phyloP scores from a whole-genome alignment of 2,888 invertebrate species.

The Leptinotarsa tumamoca region DNA sequence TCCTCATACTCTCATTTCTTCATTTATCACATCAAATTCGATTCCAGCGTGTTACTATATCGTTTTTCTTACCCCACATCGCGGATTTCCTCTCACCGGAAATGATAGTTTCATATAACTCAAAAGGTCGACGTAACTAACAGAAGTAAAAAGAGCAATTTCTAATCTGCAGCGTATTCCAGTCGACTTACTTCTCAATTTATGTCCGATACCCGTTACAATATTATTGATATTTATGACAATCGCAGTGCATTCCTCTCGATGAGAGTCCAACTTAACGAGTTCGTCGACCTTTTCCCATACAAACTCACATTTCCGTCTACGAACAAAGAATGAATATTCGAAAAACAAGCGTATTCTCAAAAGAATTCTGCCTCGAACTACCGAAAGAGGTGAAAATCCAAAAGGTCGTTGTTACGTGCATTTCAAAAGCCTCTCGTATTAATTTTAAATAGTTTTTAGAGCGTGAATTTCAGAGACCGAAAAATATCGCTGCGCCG shows the following conservation, averaged over 20 bases:
- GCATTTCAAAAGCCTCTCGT: conserved; percentile 33
- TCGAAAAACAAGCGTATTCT: conserved; percentile 9
- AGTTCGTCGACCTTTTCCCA: conserved; percentile 8
- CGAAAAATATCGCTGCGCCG: conserved; percentile 39
- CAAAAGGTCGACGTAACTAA: background rate
- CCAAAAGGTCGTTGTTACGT: conserved; percentile 33
- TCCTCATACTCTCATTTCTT: too few species aligned
- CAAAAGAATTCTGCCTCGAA: conserved; percentile 15
- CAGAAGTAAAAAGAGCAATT: conserved; percentile 5
- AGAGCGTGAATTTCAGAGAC: conserved; percentile 42
- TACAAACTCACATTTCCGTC: conserved; percentile 9
- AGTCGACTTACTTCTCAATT: conserved; percentile 17
- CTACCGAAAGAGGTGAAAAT: conserved; percentile 30
- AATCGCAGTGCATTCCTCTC: background rate
- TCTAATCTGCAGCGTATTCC: conserved; percentile 14
- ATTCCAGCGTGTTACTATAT: too few species aligned
- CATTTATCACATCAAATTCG: too few species aligned
- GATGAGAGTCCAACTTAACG: background rate
- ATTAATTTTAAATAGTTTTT: conserved; percentile 40
- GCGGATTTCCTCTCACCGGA: background rate
- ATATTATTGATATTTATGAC: conserved; percentile 19
- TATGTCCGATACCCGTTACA: conserved; percentile 13
- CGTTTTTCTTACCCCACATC: too few species aligned
- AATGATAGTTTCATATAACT: background rate
- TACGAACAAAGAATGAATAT: conserved; percentile 22